Evolutionary conservation across 2,113 vertebrate genomes (phyloP), one percentile per base, ranked within the genome.

Genomic region (Puma concolor): DNA sequence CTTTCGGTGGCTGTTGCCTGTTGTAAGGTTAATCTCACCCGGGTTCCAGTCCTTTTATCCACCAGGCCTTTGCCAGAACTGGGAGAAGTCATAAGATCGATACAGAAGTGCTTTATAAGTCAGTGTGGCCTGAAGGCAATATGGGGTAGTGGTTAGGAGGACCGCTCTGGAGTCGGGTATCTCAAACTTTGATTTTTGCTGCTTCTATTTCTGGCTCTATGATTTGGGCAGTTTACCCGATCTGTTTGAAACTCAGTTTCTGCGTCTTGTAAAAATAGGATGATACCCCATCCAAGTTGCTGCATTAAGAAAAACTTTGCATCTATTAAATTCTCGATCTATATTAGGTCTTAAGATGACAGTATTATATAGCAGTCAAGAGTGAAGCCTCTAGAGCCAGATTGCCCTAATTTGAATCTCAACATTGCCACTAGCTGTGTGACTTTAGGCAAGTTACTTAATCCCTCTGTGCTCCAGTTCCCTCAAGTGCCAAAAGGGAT

Each of bases 231-330:
- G 60, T 33, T 84, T 60, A 36, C 50, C 52, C 74, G n/a, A 92
- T 90, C 36, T 52, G 7, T 79, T 48, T 82, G 71, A 92, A 92
- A 79, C 33, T 64, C 64, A 14, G 76, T 93, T 91, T 97, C 76
- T 11, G 11, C 16, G 76, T 21, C 33, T 88, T 88, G 17, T 92
- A 36, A 92, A 90, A 64, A 66, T n/a, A 94, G 50, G 23, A 31
- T 93, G 67, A 15, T 83, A 31, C 10, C 81, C 63, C 16, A 4
- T 54, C 27, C 44, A 64, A 81, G 8, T 69, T 82, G 52, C 38
- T 82, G 1, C 63, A 67, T 66, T 77, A 76, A 93, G 44, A 94
- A 60, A 95, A 88, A 67, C 3, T 12, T 86, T 31, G 36, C 50
- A 38, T n/a, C 21, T 31, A 54, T 21, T 71, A 48, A 81, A n/a